Percentiles rank a stretch among this genome's conserved stretches.
These are phyloP conservation scores for Lithophane semibrunnea DNA, from an alignment of 2,888 invertebrate species.

Conservation along the genomic window DNA sequence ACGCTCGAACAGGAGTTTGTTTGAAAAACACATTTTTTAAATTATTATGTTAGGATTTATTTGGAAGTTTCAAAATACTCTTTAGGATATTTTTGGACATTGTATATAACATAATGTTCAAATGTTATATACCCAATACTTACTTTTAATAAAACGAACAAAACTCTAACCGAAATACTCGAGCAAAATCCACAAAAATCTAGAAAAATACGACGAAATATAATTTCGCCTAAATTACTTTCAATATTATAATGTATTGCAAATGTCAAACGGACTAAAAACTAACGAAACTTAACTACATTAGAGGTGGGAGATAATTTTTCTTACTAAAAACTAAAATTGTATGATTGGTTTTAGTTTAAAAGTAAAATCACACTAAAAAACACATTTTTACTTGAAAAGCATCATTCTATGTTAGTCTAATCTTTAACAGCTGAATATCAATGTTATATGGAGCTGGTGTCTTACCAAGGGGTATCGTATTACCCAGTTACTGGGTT, in stretches of 20 bases:
- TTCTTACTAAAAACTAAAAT: conserved; percentile 51
- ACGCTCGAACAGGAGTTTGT: too few relatives aligned
- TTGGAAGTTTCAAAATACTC: neutral
- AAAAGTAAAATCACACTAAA: neutral
- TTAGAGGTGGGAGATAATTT: conserved; percentile 60
- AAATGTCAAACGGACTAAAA: conserved; percentile 55
- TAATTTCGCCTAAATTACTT: conserved; percentile 44
- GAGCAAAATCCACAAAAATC: conserved; percentile 15
- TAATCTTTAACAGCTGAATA: neutral
- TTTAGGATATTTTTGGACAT: neutral
- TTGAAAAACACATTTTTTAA: too few relatives aligned
- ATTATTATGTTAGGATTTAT: neutral
- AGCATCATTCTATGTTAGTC: neutral
- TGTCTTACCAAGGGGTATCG: neutral
- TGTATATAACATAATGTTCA: neutral
- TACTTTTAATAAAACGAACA: neutral
- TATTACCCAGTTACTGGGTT: neutral
- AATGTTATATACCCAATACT: conserved; percentile 36
- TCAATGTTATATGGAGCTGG: neutral
- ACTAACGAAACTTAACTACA: conserved; percentile 26
- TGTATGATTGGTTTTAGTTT: conserved; percentile 17
- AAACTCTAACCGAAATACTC: neutral
- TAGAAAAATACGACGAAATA: conserved; percentile 22
- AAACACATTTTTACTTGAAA: neutral
- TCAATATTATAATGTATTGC: conserved; percentile 48